Evolutionary conservation across 2,113 vertebrate species (phyloP), one percentile per base, ranked within the genome.

Genomic region (Bungarus multicinctus): DNA sequence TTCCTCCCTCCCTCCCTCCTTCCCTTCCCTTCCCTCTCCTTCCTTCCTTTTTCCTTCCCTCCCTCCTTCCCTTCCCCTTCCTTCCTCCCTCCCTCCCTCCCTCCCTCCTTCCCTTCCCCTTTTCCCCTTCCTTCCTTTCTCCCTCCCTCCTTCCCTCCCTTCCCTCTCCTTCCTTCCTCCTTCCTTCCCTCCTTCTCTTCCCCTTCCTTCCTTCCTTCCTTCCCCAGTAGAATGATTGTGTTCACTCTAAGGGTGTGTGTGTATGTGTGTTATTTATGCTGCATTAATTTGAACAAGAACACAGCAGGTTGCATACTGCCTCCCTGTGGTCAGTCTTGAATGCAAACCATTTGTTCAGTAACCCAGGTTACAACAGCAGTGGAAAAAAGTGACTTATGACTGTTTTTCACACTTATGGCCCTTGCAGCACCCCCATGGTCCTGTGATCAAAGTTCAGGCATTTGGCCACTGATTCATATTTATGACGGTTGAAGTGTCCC

Each of bases 21-120:
- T 58, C 57, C 23, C 6, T n/a, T 58, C 20, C 43, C 3, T 43
- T 3, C 43, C 43, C 3, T 43, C 43, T 5, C 18, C 55, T 22
- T 57, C 55, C 55, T 6, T 47, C 47, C 47, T 22, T 16, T 14
- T 14, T 54, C 53, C 53, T 16, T 54, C 53, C 20, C 54, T 55
- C 5, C 16, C 16, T 20, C 10, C 52, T 12, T 53, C 52, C 4
- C 53, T 54, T 18, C 12, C 47, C 25, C 25, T 30, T 11, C 9
- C 50, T 54, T 18, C n/a, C n/a, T n/a, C n/a, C n/a, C n/a, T 60
- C 4, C 55, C 20, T 57, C 55, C 25, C n/a, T 22, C 23, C 8
- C 0, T 3, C 25, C 57, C 3, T 11, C 9, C 58, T 0, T 11
- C 3, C 25, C 7, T 1, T 9, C 14, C 11, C 11, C 11, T 14